Evolutionary conservation across 2,113 vertebrate species (phyloP).

Genomic region (Genyomyrus donnyi): DNA sequence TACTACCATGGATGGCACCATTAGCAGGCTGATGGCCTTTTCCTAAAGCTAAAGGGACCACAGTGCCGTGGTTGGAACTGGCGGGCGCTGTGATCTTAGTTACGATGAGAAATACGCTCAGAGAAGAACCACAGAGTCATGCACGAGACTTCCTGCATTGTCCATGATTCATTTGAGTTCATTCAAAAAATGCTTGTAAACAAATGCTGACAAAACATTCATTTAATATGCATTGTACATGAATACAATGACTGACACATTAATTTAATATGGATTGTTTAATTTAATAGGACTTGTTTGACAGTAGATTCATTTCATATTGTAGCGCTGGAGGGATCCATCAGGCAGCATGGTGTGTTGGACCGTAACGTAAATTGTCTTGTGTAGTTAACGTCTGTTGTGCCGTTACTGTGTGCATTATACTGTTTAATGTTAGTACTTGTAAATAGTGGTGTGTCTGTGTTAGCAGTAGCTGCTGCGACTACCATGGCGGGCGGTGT

Average conservation of each 20-base stretch:
- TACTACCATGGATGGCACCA: background rate
- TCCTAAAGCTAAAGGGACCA: background rate
- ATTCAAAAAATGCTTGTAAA: background rate
- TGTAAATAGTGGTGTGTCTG: too few relatives aligned
- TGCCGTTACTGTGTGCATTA: too few relatives aligned
- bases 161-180: background rate
- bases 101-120: background rate
- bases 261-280: background rate
- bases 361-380: too few relatives aligned
- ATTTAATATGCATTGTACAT: background rate
- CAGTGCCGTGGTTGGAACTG: background rate
- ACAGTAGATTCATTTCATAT: background rate
- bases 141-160: background rate
- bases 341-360: too few relatives aligned
- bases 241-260: background rate
- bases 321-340: too few relatives aligned
- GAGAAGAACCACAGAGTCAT: background rate
- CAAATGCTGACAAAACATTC: background rate
- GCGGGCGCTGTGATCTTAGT: background rate
- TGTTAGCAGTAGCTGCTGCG: too few relatives aligned
- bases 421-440: too few relatives aligned
- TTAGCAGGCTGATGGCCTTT: background rate
- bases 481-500: too few relatives aligned
- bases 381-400: too few relatives aligned
- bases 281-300: background rate